Evolutionary conservation across 2,888 invertebrate genomes (phyloP).

Genomic region (Drymonia ruficornis): DNA sequence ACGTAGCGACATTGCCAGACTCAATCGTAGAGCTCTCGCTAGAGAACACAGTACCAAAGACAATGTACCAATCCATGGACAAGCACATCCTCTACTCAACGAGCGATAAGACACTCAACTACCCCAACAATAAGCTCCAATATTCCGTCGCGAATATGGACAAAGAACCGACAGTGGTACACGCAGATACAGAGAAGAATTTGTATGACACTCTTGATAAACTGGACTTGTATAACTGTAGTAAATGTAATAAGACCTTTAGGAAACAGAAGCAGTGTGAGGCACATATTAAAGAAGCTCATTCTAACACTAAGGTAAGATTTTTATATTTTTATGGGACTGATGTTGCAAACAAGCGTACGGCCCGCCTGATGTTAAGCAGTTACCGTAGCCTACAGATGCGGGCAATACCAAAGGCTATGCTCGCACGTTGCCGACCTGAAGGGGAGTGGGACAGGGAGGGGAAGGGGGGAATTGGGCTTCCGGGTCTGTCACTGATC

Average conservation of each 20-base stretch:
- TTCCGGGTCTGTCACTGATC: too few relatives aligned
- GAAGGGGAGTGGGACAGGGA: too few relatives aligned
- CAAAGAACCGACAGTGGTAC: slow-evolving; percentile 46
- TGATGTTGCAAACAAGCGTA: too few relatives aligned
- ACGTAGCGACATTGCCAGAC: slow-evolving; percentile 72
- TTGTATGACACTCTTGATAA: slow-evolving; percentile 67
- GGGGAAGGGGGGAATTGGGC: too few relatives aligned
- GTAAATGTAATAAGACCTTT: slow-evolving; percentile 83
- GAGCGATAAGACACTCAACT: slow-evolving; percentile 65
- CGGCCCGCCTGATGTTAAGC: too few relatives aligned
- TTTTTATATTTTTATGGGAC: slow-evolving; percentile 8
- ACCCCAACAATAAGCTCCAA: slow-evolving; percentile 63
- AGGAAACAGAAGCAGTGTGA: slow-evolving; percentile 87
- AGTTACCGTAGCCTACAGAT: too few relatives aligned
- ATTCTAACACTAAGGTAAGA: slow-evolving; percentile 69
- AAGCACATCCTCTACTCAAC: slow-evolving; percentile 72
- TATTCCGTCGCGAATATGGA: slow-evolving; percentile 71
- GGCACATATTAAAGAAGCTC: slow-evolving; percentile 85
- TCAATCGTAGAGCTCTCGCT: slow-evolving; percentile 78
- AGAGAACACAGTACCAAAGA: slow-evolving; percentile 74
- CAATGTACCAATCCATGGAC: slow-evolving; percentile 73
- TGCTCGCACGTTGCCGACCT: too few relatives aligned
- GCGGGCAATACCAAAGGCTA: too few relatives aligned
- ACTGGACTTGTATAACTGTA: slow-evolving; percentile 65
- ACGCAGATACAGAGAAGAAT: slow-evolving; percentile 53